A percentile compares a stretch with the other conserved stretches of the same genome.
Evolutionary conservation across 2,888 invertebrate genomes (phyloP).

Genomic region (Morpho helenor): DNA sequence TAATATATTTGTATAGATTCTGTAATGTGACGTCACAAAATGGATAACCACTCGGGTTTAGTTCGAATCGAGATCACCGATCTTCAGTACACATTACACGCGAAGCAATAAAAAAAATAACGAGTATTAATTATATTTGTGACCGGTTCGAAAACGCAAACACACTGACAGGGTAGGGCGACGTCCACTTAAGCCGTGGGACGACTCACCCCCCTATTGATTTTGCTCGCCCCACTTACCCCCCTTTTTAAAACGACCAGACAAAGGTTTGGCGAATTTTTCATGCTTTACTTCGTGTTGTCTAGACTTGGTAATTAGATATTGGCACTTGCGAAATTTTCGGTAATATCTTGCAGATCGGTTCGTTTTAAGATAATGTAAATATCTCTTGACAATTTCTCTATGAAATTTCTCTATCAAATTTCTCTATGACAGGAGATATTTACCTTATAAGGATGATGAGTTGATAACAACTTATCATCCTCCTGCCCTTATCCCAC

Average conservation of each 20-base stretch:
- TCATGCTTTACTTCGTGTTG: conserved; percentile 30
- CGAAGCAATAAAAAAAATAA: background rate
- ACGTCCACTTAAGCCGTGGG: conserved; percentile 40
- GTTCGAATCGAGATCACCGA: too few relatives aligned
- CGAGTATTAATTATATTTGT: conserved; percentile 27
- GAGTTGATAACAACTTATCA: too few relatives aligned
- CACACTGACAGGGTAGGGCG: conserved; percentile 29
- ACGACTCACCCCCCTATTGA: conserved; percentile 54
- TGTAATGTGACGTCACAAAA: too few relatives aligned
- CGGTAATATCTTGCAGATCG: conserved; percentile 1
- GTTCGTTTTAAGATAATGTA: too few relatives aligned
- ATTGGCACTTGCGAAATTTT: conserved; percentile 21
- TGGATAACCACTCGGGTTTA: too few relatives aligned
- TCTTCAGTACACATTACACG: too few relatives aligned
- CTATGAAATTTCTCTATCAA: too few relatives aligned
- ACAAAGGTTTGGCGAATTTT: conserved; percentile 53
- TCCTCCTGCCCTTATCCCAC: too few relatives aligned
- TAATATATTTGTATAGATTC: too few relatives aligned
- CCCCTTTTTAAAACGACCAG: conserved; percentile 56
- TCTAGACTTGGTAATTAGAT: conserved; percentile 28
- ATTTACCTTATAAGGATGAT: too few relatives aligned
- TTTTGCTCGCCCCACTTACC: conserved; percentile 48
- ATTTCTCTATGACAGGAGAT: too few relatives aligned
- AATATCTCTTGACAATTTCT: too few relatives aligned
- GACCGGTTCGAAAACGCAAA: conserved; percentile 28